Base-by-base conservation (phyloP, 2,797 vertebrate genomes). In the Poecile montanus region DNA sequence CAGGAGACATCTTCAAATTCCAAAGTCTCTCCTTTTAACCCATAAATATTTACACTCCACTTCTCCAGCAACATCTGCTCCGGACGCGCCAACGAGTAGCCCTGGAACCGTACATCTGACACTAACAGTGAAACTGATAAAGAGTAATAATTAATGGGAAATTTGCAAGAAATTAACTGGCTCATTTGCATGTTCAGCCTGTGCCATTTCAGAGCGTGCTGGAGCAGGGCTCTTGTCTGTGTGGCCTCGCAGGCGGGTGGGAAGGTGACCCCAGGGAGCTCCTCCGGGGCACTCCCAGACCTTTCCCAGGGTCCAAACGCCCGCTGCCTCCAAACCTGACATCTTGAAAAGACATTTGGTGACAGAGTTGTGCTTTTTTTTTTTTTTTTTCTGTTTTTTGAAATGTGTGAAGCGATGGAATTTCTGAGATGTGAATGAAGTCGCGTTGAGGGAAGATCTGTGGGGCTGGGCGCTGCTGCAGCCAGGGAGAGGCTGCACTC, bases 21-120 rank as follows among this genome's bases (percentile, higher is more conserved):
- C 67, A 71, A 16, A 94, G 81, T 80, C 75, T 80, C 71, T 82
- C 77, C 88, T 93, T 90, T 85, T 42, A 89, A 74, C 57, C 92
- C 91, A 58, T 93, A 87, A 96, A 95, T 95, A 95, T 95, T 95
- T 95, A 91, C 91, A 76, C 72, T 71, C 34, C 89, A 30, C 78
- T 85, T 63, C 85, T 42, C 89, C 68, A 0, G 3, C 67, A 87
- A 85, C 95, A 79, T 89, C 95, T 92, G 85, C 5, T 90, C 63
- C 29, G 6, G 65, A 10, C 8, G n/a, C 1, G 20, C 79, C 78
- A 27, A 62, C 32, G 50, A 95, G 91, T 60, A 38, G 92, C 89
- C 94, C 81, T 15, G 4, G 38, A 58, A 65, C 54, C 3, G 1
- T 13, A 11, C 54, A 45, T 47, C 19, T 79, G 92, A 95, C 88